Base-by-base conservation (phyloP, 2,888 invertebrate genomes). In the Netelia virgata region DNA sequence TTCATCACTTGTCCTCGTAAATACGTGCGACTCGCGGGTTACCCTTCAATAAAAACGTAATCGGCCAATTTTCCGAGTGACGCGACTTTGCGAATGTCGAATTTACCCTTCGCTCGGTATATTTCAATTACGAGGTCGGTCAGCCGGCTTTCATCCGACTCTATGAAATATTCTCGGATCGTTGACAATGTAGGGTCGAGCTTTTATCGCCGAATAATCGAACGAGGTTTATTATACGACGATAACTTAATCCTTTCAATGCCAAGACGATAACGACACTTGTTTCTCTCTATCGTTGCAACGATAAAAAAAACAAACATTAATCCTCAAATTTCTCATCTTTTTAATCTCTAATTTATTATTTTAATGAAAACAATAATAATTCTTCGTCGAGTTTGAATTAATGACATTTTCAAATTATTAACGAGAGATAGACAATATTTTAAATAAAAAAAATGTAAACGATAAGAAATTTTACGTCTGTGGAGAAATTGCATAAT, bases 11-110 rank as follows among this genome's bases (percentile, higher is more conserved):
- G 55, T 66, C 18, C 18, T 14, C 16, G 23, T 28, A 47, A 69
- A 63, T 57, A 43, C 11, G 55, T 43, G 57, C 57, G 72, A 55
- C 28, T 41, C 16, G 23, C 16, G 16, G 41, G 23, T 64, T 28
- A 75, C 61, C 64, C 57, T 76, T 8, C 70, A 57, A 64, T 70
- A 43, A 70, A 43, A 64, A n/a, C 16, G 57, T 72, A 73, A 82
- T 68, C 61, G 61, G 53, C 36, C 77, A 82, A 82, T 82, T 77
- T 77, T 82, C 63, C 63, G 50, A 66, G 18, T 20, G 50, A 50
- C 73, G 28, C 28, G 50, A 74, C 64, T 66, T 82, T 66, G 76
- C 53, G 16, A 28, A 59, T 57, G 70, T 57, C 47, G 10, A 53
- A 18, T 61, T 77, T 78, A 63, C 81, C 75, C 69, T 76, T 57